A percentile compares a stretch with the other conserved stretches of the same genome.
phyloP scores from a whole-genome alignment of 2,888 invertebrate genomes.

The Caenorhabditis becei region DNA sequence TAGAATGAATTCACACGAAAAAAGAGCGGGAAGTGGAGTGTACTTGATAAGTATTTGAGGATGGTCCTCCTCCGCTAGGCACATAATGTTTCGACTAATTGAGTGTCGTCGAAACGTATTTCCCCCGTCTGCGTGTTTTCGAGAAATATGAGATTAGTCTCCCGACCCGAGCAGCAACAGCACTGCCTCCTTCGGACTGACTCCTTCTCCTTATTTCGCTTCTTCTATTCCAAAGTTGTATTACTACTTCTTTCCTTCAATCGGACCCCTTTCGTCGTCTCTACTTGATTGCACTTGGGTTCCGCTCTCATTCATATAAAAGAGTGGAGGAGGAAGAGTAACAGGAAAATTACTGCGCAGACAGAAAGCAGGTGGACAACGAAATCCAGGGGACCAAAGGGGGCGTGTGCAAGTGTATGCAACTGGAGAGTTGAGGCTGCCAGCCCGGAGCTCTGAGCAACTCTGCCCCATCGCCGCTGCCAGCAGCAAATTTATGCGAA shows the following conservation, averaged over 20 bases:
- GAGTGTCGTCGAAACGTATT: slow-evolving; percentile 38
- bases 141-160: slow-evolving; percentile 59
- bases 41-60: slow-evolving; percentile 53
- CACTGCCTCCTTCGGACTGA: slow-evolving; percentile 15
- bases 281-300: slow-evolving; percentile 60
- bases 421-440: slow-evolving; percentile 34
- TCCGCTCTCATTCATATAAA: slow-evolving; percentile 59
- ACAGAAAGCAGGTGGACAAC: slow-evolving; percentile 43
- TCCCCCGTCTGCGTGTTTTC: slow-evolving; percentile 32
- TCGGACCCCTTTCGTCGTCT: slow-evolving; percentile 26
- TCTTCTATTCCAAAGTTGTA: slow-evolving; percentile 37
- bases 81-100: slow-evolving; percentile 57
- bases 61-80: slow-evolving; percentile 9
- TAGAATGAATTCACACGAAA: slow-evolving; percentile 31
- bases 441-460: slow-evolving; percentile 12
- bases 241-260: slow-evolving; percentile 39
- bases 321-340: slow-evolving; percentile 34
- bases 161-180: slow-evolving; percentile 6
- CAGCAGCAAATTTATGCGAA: slow-evolving; percentile 57
- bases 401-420: slow-evolving; percentile 60
- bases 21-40: slow-evolving; percentile 32
- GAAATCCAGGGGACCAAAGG: slow-evolving; percentile 54
- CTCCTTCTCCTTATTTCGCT: slow-evolving; percentile 22
- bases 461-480: slow-evolving; percentile 20
- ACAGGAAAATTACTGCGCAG: slow-evolving; percentile 52